Conservation (phyloP, 2,797 vertebrate genomes). For the Sebastes vulpes region DNA sequence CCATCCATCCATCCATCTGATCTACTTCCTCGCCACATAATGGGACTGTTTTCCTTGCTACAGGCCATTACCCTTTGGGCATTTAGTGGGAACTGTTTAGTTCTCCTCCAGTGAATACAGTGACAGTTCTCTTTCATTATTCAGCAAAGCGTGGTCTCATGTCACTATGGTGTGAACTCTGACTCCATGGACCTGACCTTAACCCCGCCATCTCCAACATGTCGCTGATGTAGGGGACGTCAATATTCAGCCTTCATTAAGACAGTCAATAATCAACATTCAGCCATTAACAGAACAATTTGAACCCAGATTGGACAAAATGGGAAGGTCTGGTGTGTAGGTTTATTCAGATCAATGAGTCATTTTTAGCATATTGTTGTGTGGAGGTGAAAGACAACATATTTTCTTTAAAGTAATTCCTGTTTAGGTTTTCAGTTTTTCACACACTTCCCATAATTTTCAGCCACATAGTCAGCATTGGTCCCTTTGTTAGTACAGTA, state of each 20-base stretch:
- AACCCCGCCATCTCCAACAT: conserved; percentile 37
- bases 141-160: conserved; percentile 45
- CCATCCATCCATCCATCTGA: not conserved
- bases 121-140: conserved; percentile 65
- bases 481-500: not conserved
- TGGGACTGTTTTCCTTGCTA: conserved; percentile 29
- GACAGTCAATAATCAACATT: conserved; percentile 40
- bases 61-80: conserved; percentile 58
- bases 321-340: not conserved
- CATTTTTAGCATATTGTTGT: not conserved
- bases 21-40: conserved; percentile 31
- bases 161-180: conserved; percentile 56
- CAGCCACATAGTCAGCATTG: not conserved
- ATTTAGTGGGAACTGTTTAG: conserved; percentile 52
- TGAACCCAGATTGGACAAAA: not conserved
- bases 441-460: not conserved
- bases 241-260: conserved; percentile 30
- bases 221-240: not conserved
- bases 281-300: conserved; percentile 27
- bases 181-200: conserved; percentile 63
- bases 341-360: not conserved
- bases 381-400: not conserved
- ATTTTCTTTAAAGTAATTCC: not conserved
- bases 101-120: conserved; percentile 52
- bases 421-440: not conserved